phyloP scores from a whole-genome alignment of 2,113 vertebrate genomes.

The Coracopsis vasa region DNA sequence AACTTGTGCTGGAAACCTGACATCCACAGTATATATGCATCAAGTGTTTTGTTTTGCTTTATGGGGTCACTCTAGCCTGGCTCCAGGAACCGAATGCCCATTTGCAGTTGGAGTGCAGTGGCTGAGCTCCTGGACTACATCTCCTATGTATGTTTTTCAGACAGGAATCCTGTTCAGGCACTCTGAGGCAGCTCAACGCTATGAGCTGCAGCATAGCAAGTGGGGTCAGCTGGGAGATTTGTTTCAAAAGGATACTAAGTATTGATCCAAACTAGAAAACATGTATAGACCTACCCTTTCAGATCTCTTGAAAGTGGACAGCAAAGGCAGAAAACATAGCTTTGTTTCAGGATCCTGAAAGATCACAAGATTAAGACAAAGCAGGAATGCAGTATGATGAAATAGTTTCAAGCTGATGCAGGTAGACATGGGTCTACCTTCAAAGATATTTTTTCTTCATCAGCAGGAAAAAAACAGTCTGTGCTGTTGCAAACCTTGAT shows the following conservation, averaged over 20 bases:
- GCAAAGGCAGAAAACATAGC: background rate
- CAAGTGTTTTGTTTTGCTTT: background rate
- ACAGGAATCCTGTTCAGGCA: background rate
- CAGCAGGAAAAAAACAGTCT: background rate
- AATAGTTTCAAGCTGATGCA: background rate
- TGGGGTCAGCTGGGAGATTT: background rate
- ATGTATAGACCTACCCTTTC: background rate
- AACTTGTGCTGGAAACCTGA: background rate
- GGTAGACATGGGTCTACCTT: background rate
- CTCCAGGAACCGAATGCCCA: background rate
- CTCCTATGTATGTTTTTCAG: background rate
- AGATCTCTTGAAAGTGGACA: background rate
- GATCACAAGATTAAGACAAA: background rate
- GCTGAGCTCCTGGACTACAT: background rate
- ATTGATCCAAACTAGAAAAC: background rate
- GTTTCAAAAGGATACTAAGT: background rate
- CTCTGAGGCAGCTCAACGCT: background rate
- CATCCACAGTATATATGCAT: background rate
- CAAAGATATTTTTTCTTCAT: background rate
- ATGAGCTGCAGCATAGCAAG: background rate
- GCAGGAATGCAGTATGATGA: background rate
- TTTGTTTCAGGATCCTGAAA: background rate
- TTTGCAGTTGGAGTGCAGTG: background rate
- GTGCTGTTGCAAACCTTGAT: background rate
- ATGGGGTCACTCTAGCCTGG: background rate